Percentiles rank a stretch among this genome's conserved stretches.
Evolutionary conservation across 1,140 invertebrate genomes (phyloP).

Genomic region (Bombyx mori): DNA sequence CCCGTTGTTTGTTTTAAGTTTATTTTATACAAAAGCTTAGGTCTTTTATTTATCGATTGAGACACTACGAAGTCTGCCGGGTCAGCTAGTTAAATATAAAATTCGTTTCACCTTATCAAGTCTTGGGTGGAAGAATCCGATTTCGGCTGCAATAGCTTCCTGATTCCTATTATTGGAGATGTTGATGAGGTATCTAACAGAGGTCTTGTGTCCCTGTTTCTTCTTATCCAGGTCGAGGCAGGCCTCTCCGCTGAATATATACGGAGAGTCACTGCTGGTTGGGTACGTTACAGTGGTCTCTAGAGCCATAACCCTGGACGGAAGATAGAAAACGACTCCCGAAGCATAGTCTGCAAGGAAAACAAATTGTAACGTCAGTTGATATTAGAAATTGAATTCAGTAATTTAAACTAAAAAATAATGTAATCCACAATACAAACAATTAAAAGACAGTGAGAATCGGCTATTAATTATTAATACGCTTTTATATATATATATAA

Average conservation of each 20-base stretch:
- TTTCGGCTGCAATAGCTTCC: conserved; percentile 67
- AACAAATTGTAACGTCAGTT: background rate
- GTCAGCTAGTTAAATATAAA: too few species aligned
- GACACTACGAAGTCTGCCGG: too few species aligned
- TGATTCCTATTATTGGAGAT: conserved; percentile 30
- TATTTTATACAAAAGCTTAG: too few species aligned
- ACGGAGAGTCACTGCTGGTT: conserved; percentile 34
- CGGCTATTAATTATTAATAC: too few species aligned
- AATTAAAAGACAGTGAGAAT: too few species aligned
- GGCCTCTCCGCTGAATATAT: conserved; percentile 60
- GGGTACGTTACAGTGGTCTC: conserved; percentile 67
- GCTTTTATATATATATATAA: too few species aligned
- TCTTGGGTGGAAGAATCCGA: conserved; percentile 76
- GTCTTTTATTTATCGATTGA: too few species aligned
- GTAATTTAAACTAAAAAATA: background rate
- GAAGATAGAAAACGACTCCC: conserved; percentile 74
- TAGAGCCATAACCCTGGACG: conserved; percentile 75
- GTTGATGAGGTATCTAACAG: conserved; percentile 64
- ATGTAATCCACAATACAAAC: background rate
- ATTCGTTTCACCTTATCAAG: conserved; percentile 73
- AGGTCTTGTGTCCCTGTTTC: conserved; percentile 76
- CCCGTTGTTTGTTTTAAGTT: too few species aligned
- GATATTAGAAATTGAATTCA: background rate
- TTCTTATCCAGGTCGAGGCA: conserved; percentile 80
- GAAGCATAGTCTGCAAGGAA: conserved; percentile 44